A percentile compares a stretch with the other conserved stretches of the same genome.
phyloP scores from a whole-genome alignment of 2,113 vertebrate genomes.

The Pelobates fuscus region DNA sequence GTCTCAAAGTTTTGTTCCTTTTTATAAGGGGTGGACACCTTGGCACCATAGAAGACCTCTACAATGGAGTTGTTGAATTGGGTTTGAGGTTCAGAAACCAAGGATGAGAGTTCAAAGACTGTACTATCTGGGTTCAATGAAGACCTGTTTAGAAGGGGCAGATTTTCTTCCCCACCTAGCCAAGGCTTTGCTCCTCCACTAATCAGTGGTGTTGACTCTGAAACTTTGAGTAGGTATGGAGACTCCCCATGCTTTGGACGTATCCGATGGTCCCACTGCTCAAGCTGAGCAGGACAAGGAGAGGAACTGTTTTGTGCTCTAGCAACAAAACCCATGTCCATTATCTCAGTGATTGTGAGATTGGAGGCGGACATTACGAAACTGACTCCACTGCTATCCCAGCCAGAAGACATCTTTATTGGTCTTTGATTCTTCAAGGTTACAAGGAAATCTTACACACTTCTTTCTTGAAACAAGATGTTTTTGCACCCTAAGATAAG shows the following conservation, averaged over 20 bases:
- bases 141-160: slow-evolving; percentile 49
- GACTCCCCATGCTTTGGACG: background rate
- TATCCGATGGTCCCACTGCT: background rate
- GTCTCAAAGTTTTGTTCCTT: slow-evolving; percentile 41
- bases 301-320: background rate
- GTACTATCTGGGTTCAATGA: slow-evolving; percentile 6
- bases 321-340: slow-evolving; percentile 58
- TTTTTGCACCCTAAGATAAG: too few relatives aligned
- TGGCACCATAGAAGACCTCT: background rate
- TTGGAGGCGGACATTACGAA: slow-evolving; percentile 24
- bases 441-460: too few relatives aligned
- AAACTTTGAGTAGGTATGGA: slow-evolving; percentile 18
- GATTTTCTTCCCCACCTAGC: slow-evolving; percentile 21
- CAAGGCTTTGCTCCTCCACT: background rate
- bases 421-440: background rate
- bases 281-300: background rate
- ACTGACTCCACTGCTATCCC: slow-evolving; percentile 4
- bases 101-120: slow-evolving; percentile 42
- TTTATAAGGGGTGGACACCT: slow-evolving; percentile 57
- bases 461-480: too few relatives aligned
- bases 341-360: slow-evolving; percentile 53
- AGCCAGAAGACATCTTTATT: slow-evolving; percentile 52
- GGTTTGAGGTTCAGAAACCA: slow-evolving; percentile 38
- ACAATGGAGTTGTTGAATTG: background rate
- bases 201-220: background rate